Evolutionary conservation across 2,888 invertebrate genomes (phyloP), one percentile per base, ranked within the genome.

Genomic region (Gortyna flavago): DNA sequence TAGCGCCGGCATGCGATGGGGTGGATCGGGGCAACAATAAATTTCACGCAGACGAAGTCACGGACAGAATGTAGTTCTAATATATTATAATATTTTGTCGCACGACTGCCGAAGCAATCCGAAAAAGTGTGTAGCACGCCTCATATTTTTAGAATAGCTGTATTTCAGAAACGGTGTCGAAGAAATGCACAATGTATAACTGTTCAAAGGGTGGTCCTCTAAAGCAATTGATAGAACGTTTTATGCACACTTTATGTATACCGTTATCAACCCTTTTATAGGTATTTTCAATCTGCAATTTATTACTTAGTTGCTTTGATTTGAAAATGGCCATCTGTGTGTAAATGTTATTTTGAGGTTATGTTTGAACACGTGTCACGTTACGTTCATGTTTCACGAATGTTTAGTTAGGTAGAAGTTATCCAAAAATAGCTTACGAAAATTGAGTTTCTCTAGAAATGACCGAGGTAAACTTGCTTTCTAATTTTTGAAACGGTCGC

Each of bases 361-460:
- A 84, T 76, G 61, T 67, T 66, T 48, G 57, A 41, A 65, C 79
- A 79, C 77, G 83, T 86, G 79, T n/a, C n/a, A n/a, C n/a, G n/a
- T n/a, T n/a, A n/a, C n/a, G n/a, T 35, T 65, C n/a, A 16, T 51
- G 16, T 57, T 32, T 21, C 16, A 54, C 18, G 16, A 70, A 38
- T 38, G n/a, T 25, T 70, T 16, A 29, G 8, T 41, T 16, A 8
- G 18, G 7, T 13, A 25, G 16, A 51, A 38, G 7, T 66, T 21
- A 32, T 48, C 41, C 29, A 5, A 25, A 71, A 83, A 67, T 67
- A 57, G n/a, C 16, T 38, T 18, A 32, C 16, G 44, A 32, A 77
- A 41, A 29, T 68, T 18, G 32, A 41, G 38, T 32, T 77, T 62
- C 44, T 48, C 3, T 18, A 62, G 18, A 48, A 32, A 67, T 51